A percentile compares a stretch with the other conserved stretches of the same genome.
Conservation (phyloP, 2,797 vertebrate species). For the Morelia viridis region DNA sequence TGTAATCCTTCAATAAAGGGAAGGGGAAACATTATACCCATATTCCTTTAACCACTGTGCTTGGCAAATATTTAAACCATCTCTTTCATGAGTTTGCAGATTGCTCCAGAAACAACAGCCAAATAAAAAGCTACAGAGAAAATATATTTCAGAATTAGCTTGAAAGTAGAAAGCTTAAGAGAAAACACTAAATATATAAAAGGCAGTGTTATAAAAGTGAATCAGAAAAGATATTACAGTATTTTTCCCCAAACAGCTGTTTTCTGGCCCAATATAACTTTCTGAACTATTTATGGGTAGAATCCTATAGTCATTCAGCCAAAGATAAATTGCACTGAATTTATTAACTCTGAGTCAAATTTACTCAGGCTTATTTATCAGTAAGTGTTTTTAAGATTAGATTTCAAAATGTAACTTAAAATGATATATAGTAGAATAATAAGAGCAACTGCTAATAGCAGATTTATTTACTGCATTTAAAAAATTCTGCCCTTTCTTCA, state of each 20-base stretch:
- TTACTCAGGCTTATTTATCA: neutral
- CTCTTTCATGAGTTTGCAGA: constrained; percentile 27
- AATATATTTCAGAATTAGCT: neutral
- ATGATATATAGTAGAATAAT: neutral
- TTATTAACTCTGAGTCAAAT: neutral
- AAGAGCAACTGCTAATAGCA: neutral
- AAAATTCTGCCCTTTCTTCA: neutral
- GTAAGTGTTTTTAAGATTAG: neutral
- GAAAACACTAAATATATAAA: constrained; percentile 35
- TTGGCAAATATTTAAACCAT: constrained; percentile 15
- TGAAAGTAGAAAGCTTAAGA: constrained; percentile 21
- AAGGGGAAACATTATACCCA: neutral
- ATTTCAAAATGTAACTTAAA: constrained; percentile 16
- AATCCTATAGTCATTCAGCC: neutral
- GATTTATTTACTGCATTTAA: neutral
- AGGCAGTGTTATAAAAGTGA: constrained; percentile 28
- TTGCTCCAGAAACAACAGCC: constrained; percentile 3
- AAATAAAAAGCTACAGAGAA: neutral
- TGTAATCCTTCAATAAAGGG: neutral
- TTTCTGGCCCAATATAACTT: constrained; percentile 28
- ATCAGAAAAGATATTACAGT: constrained; percentile 16
- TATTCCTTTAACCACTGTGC: neutral
- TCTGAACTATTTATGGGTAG: neutral
- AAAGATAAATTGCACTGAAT: neutral
- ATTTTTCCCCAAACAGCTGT: neutral